Evolutionary conservation across 2,888 invertebrate genomes (phyloP), one percentile per base, ranked within the genome.

Genomic region (Apoda limacodes): DNA sequence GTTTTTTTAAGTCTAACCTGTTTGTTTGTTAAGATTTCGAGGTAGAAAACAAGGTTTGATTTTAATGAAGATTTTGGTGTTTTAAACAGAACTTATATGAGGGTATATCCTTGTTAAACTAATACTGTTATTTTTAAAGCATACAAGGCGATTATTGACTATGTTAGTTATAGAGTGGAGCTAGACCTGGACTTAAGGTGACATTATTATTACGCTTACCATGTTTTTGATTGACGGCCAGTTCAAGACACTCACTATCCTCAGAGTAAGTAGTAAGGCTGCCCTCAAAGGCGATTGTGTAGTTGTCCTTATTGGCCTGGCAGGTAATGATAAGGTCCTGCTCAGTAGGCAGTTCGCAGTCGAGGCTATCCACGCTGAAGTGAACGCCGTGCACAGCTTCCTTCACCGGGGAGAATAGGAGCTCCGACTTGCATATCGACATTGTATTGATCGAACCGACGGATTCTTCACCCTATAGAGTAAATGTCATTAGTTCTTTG

Each of bases 261-360:
- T 93, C 93, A 30, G 92, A 92, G 68, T 90, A 92, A 82, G 89
- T 88, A 44, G 90, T 88, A 50, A 88, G 83, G 53, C 92, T 92
- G 56, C 93, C 95, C 80, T 95, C 94, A 55, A 95, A 95, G 46
- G 95, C 95, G 56, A 95, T 94, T 42, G 95, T 95, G 65, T 95
- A 95, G 80, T 95, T 95, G 71, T 94, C 92, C 81, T 95, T 94
- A 68, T 94, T 93, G 40, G 93, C 90, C 72, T 92, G 91, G 68
- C 95, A 95, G 40, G 94, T 95, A 45, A 94, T 84, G 67, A 95
- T 88, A 60, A 94, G 90, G 56, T 93, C 93, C 55, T 90, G 89
- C 61, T 90, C 89, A 39, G 88, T 87, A 43, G 88, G 85, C 48
- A 88, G 83, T 62, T 93, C 93, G 72, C 93, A 91, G 69, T 95